Base-by-base conservation (phyloP, 1,140 invertebrate species). In the Varroa destructor region DNA sequence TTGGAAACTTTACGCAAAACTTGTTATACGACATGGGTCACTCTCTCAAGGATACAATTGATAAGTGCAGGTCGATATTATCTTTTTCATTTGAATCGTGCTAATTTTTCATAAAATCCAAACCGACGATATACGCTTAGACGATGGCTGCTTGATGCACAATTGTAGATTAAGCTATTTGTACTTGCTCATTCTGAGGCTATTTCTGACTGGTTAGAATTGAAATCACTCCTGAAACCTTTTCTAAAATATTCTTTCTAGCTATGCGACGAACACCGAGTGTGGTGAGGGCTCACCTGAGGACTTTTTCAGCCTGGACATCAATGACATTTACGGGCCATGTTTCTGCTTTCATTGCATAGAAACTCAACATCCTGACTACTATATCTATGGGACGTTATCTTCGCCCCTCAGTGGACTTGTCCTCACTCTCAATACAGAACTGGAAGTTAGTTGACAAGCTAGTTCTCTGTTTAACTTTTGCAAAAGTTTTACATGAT, bases 261-360 rank as follows among this genome's bases (percentile, higher is more conserved):
- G 61, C 37, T 67, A 67, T 40, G 14, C 61, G 2, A 67, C 40
- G 40, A 67, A 67, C 61, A 40, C 12, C 61, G 14, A 12, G 46
- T 67, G 61, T 8, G 61, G 61, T 37, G 37, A 67, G 1, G 36
- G 8, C 12, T 12, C 40, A 40, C 2, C 8, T 1, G 61, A 67
- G 12, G 10, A 67, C 2, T 67, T 43, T 8, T 67, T 67, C 36
- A 67, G 40, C 8, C 12, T 43, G 36, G 61, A 67, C 12, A 2
- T 67, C 1, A 40, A 67, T 67, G 61, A 67, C 14, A 12, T 40
- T 8, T 67, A 67, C 36, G 61, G 61, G 37, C 14, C 12, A 40
- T 67, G 61, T 37, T 67, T 67, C 8, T 67, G 61, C 40, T 67
- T 67, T 46, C 61, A 67, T 37, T 67, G 61, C 61, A 40, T 40